Evolutionary conservation across 1,140 invertebrate genomes (phyloP), one percentile per base, ranked within the genome.

Genomic region (Thaumetopoea pityocampa): DNA sequence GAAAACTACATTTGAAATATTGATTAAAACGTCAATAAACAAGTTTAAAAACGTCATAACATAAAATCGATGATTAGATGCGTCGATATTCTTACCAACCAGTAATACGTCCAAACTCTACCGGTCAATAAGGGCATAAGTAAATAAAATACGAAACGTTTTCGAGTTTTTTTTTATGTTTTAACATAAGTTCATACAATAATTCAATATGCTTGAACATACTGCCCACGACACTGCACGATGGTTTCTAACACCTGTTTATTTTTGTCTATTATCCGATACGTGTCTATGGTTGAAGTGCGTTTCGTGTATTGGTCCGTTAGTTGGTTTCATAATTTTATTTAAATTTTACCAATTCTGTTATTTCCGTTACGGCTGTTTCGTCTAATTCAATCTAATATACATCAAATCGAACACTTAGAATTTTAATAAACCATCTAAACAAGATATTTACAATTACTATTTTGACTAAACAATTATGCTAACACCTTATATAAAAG

Each of bases 101-200:
- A n/a, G n/a, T n/a, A n/a, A n/a, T n/a, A n/a, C n/a, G n/a, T n/a
- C n/a, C n/a, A n/a, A n/a, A n/a, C n/a, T n/a, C n/a, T n/a, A n/a
- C n/a, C n/a, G n/a, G 18, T 11, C 20, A 12, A 23, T 8, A 23
- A 3, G 29, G 27, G 8, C 12, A 10, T 32, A 1, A 28, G 16
- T n/a, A 57, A 77, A 72, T 57, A 58, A 78, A 72, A 73, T 24
- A 57, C 51, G 35, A 22, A 52, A 37, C 58, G 54, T 60, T 76
- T 79, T 77, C 56, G 58, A 64, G 64, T 54, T 67, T 79, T 72
- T n/a, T n/a, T 48, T 82, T 71, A 73, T 79, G 57, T 70, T 82
- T 68, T 74, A 77, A 76, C 68, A 76, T 82, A 80, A 78, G 71
- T 82, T 80, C 67, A 58, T 77, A 79, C 74, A 79, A 76, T 79